Evolutionary conservation across 53 echinoderm and acorn worm species (phyloP), one percentile per base, ranked within the genome.

Genomic region (Crossaster papposus): DNA sequence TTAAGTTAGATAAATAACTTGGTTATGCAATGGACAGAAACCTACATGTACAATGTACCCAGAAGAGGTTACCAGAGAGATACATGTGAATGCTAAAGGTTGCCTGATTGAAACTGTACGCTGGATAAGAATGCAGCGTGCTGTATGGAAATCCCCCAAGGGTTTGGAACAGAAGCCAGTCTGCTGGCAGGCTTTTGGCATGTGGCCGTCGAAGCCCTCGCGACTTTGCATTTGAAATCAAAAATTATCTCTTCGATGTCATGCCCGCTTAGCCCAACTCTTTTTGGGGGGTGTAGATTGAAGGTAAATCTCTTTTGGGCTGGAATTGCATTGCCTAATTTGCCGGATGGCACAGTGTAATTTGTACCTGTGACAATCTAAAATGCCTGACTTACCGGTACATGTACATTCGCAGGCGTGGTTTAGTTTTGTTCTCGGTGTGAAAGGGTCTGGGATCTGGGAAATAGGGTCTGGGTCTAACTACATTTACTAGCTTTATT

Each of bases 151-250:
- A 14, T 22, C 65, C 44, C 83, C 83, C 65, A 3, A 63, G 70
- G 83, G 70, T 70, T 29, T 83, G 83, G 44, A 83, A 83, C 50
- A 83, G 70, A 24, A 70, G 51, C 83, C 37, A 37, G 36, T 4
- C 14, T 15, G 28, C 14, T 35, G 34, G 83, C 83, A 28, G 37
- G 14, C 68, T 83, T 38, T 70, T 70, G 15, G 15, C 70, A 20
- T 65, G 68, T 28, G 38, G 64, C 70, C 83, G 70, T 28, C 33
- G 31, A 28, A 83, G n/a, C 83, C 83, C 65, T 50, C 26, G 33
- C 20, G 65, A 0, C 37, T 38, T 70, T 50, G 29, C 44, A 51
- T 83, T 36, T 44, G 65, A 83, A 83, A 70, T 38, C 26, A 37
- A 83, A 68, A 44, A 65, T n/a, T 36, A 29, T 62, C 75, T 17